These are phyloP conservation scores for Chalcosyrphus nemorum DNA, from an alignment of 2,888 invertebrate species.

Conservation along the genomic window DNA sequence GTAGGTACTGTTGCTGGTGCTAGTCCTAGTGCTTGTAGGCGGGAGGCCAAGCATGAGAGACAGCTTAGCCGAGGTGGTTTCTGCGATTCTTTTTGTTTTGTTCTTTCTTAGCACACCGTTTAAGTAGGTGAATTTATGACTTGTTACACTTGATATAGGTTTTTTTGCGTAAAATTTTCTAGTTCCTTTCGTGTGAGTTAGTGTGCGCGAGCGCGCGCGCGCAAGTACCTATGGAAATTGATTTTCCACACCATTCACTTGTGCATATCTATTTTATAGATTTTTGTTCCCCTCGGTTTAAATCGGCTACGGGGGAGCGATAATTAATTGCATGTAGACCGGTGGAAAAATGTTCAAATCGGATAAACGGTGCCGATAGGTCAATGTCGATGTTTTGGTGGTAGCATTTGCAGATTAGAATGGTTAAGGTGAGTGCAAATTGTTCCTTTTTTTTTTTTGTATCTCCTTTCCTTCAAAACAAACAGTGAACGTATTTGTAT, in stretches of 20 bases:
- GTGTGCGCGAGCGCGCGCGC: not conserved
- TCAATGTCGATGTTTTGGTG: conserved; percentile 68
- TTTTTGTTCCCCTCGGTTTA: conserved; percentile 33
- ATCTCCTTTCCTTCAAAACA: too few species aligned
- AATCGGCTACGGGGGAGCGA: conserved; percentile 18
- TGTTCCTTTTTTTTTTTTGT: too few species aligned
- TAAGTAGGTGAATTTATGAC: conserved; percentile 73
- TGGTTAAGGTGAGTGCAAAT: too few species aligned
- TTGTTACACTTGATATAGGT: conserved; percentile 63
- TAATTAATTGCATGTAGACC: conserved; percentile 52
- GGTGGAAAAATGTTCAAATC: conserved; percentile 23
- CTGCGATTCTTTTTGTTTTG: conserved; percentile 5
- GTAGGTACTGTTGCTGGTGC: not conserved
- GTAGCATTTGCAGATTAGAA: conserved; percentile 44
- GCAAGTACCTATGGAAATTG: conserved; percentile 49
- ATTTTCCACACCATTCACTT: conserved; percentile 56
- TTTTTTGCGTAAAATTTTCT: conserved; percentile 29
- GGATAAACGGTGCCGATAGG: conserved; percentile 64
- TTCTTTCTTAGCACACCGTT: conserved; percentile 55
- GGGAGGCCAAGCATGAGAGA: conserved; percentile 42
- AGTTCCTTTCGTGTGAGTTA: conserved; percentile 3
- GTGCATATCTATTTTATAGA: conserved; percentile 44
- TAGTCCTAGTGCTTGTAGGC: not conserved
- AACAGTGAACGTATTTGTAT: not conserved
- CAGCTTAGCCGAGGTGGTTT: conserved; percentile 23